Base-by-base conservation (phyloP, 2,113 vertebrate species). In the Ptilorrhoa leucosticta region DNA sequence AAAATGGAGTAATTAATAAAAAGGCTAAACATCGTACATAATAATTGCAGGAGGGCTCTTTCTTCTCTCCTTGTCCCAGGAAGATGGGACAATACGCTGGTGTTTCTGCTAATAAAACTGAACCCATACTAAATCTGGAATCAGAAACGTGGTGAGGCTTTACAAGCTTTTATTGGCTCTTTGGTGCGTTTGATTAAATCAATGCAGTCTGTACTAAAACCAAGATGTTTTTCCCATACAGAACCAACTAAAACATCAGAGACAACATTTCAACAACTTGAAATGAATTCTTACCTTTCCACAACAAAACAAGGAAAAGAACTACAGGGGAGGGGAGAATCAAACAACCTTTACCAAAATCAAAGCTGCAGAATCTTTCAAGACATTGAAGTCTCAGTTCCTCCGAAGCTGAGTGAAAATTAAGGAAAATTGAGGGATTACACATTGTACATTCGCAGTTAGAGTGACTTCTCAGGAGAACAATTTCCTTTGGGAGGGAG, bases 141-240 rank as follows among this genome's bases (percentile, higher is more conserved):
- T 87, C 31, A 69, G 69, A 85, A 83, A 48, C 13, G 8, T 31
- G 40, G 22, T 13, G 26, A 83, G n/a, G 26, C 5, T 83, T 92
- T 89, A 44, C 39, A 93, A 56, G 30, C 26, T 94, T 73, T 54
- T 85, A 47, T 82, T 68, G 70, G 9, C n/a, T 57, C 64, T 89
- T 61, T 56, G 76, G n/a, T 75, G 28, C n/a, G 68, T 85, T 83
- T 68, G 39, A 83, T 44, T 85, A 87, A 85, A 96, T 78, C 63
- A 83, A 4, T 76, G 35, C 47, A 73, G 69, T 71, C 42, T 73
- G 20, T 58, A 39, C 18, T 42, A 75, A 93, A 95, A 20, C 21
- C 69, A 71, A 70, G 15, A 86, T 13, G 5, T 44, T 91, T 44
- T 89, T 66, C 33, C 63, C 22, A 33, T 58, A 30, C 28, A 78